These are phyloP conservation scores for Scleropages formosus DNA, from an alignment of 2,797 vertebrate species.

Conservation along the genomic window DNA sequence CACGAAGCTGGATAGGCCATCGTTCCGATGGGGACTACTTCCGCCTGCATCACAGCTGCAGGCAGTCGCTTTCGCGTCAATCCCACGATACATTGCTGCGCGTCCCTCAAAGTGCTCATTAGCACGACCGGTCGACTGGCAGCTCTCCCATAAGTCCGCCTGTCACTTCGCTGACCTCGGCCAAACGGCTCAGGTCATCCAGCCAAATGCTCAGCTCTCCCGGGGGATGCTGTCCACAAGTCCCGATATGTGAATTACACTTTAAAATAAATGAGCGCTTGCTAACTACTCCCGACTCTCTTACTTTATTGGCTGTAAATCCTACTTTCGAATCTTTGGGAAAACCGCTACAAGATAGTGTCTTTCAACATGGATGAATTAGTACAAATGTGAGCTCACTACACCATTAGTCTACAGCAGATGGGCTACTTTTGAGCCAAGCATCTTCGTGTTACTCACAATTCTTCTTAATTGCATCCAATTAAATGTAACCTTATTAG, in stretches of 20 bases:
- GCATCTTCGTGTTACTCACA: slow-evolving; percentile 27
- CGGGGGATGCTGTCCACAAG: background rate
- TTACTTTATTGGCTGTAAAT: background rate
- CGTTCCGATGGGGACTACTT: too few species aligned
- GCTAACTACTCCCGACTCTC: slow-evolving; percentile 3
- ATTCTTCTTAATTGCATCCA: slow-evolving; percentile 30
- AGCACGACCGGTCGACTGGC: background rate
- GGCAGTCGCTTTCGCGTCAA: background rate
- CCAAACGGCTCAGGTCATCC: background rate
- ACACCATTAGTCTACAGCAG: slow-evolving; percentile 20
- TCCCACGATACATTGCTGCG: background rate
- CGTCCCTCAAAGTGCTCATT: background rate
- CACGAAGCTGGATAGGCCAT: too few species aligned
- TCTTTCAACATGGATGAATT: slow-evolving; percentile 20
- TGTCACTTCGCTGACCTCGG: slow-evolving; percentile 1
- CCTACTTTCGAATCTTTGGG: slow-evolving; percentile 1
- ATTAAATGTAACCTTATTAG: slow-evolving; percentile 31
- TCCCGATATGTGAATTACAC: slow-evolving; percentile 2
- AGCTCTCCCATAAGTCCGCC: background rate
- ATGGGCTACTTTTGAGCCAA: slow-evolving; percentile 25
- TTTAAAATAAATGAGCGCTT: background rate
- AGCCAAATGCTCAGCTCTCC: background rate
- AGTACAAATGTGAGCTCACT: slow-evolving; percentile 15
- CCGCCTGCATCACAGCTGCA: background rate
- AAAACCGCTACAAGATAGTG: slow-evolving; percentile 13